Percentiles rank a stretch among this genome's conserved stretches.
Evolutionary conservation across 53 echinoderm and acorn worm species (phyloP).

Genomic region (Luidia sarsii): DNA sequence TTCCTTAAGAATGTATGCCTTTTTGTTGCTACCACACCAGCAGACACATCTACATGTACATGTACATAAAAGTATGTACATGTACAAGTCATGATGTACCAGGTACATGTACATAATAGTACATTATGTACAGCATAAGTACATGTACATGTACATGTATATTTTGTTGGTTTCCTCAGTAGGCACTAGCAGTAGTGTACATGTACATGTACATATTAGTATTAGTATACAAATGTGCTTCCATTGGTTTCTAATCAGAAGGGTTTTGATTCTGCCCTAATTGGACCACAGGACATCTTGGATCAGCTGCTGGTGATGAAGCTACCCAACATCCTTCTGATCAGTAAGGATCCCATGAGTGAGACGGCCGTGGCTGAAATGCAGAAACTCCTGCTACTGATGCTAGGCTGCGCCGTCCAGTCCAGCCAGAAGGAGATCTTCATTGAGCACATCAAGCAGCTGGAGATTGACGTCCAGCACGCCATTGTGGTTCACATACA

Average conservation of each 20-base stretch:
- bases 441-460: slow-evolving; percentile 92
- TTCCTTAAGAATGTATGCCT: no score
- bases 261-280: background rate
- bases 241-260: no score
- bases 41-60: no score
- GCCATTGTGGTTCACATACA: slow-evolving; percentile 95
- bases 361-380: slow-evolving; percentile 77
- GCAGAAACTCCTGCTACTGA: slow-evolving; percentile 87
- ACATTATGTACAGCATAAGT: no score
- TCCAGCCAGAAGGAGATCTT: slow-evolving; percentile 96
- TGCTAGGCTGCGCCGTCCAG: slow-evolving; percentile 99
- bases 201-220: no score
- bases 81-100: background rate
- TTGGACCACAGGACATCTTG: slow-evolving; percentile 85
- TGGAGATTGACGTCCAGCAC: slow-evolving; percentile 95
- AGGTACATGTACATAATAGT: background rate
- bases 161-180: background rate
- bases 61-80: background rate
- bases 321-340: slow-evolving; percentile 83
- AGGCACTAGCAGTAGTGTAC: background rate
- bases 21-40: no score
- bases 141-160: slow-evolving; percentile 1
- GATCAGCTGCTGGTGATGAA: slow-evolving; percentile 98
- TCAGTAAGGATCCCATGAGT: slow-evolving; percentile 90
- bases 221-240: no score